Evolutionary conservation across 2,113 vertebrate species (phyloP), one percentile per base, ranked within the genome.

Genomic region (Plecotus auritus): DNA sequence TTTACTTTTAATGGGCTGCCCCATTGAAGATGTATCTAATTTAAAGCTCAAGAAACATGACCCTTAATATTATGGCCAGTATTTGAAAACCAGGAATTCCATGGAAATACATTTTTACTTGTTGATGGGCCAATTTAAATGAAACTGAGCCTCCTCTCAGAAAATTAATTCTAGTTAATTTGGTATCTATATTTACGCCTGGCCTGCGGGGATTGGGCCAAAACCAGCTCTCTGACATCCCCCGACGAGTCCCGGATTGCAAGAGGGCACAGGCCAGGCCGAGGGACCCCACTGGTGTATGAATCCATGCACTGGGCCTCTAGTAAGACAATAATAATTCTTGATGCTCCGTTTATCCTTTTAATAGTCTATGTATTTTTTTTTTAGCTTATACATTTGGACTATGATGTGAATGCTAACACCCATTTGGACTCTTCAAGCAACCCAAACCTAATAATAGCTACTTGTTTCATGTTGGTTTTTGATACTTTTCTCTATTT

Each of bases 401-500:
- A 99, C 97, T 99, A 99, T 0, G 98, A 99, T 6, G 85, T 98
- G n/a, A 98, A 99, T 1, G 99, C 99, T 2, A 99, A 99, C 1
- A 98, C 98, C 69, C 98, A 99, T 90, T 98, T 98, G 83, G 98
- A 98, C 66, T 88, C 99, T 92, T 85, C 97, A 81, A 98, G 91
- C 0, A 98, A 99, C 7, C 99, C 99, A 6, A 96, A 99, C 73
- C 97, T 99, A 10, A 98, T 99, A 6, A 98, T 99, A 67, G 98
- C 97, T 0, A 98, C 98, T 13, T 97, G 99, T 74, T 23, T 99
- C 37, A 98, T 99, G 98, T 97, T 99, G 95, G 49, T 95, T 28
- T 81, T 99, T 81, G 99, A 99, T 97, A 98, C 98, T 26, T 1
- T 99, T 90, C 97, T 99, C 45, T 99, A 99, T 95, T 94, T 99